These are phyloP conservation scores for Pteropus alecto DNA, from an alignment of 2,113 vertebrate genomes.

Conservation along the genomic window DNA sequence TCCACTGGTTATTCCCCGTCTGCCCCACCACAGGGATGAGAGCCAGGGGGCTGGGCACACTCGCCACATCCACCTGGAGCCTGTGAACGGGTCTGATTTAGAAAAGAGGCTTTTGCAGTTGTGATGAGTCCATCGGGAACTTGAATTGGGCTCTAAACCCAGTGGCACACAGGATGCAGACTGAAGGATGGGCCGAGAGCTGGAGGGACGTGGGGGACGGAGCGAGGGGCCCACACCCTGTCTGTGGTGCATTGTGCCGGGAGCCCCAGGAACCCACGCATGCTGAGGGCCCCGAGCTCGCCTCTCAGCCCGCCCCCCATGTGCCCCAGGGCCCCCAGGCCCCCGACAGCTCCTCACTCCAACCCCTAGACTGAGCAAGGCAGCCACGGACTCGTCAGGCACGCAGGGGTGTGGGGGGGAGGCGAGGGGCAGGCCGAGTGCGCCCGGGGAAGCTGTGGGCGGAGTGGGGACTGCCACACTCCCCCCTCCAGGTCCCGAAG, in stretches of 20 bases:
- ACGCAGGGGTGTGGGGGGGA: background rate
- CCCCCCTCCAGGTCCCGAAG: background rate
- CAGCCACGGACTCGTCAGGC: background rate
- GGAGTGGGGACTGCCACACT: background rate
- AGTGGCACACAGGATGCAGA: too few species aligned
- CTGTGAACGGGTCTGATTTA: accelerated
- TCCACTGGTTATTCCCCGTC: background rate
- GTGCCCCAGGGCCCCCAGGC: background rate
- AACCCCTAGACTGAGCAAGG: background rate
- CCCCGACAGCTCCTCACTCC: background rate
- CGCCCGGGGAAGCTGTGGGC: too few species aligned
- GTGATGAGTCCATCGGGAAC: accelerated
- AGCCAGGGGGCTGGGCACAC: background rate
- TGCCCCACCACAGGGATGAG: background rate
- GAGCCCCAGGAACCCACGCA: background rate
- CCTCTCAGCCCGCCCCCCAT: too few species aligned
- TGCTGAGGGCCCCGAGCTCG: too few species aligned
- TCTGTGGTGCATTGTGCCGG: background rate
- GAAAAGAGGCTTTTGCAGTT: background rate
- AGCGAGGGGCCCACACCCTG: background rate
- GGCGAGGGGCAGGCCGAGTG: background rate
- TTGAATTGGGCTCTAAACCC: background rate
- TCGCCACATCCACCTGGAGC: background rate
- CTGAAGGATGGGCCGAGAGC: background rate
- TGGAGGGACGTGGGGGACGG: background rate